A percentile compares a stretch with the other conserved stretches of the same genome.
These are phyloP conservation scores for Chaenocephalus aceratus DNA, from an alignment of 2,113 vertebrate genomes.

Conservation along the genomic window DNA sequence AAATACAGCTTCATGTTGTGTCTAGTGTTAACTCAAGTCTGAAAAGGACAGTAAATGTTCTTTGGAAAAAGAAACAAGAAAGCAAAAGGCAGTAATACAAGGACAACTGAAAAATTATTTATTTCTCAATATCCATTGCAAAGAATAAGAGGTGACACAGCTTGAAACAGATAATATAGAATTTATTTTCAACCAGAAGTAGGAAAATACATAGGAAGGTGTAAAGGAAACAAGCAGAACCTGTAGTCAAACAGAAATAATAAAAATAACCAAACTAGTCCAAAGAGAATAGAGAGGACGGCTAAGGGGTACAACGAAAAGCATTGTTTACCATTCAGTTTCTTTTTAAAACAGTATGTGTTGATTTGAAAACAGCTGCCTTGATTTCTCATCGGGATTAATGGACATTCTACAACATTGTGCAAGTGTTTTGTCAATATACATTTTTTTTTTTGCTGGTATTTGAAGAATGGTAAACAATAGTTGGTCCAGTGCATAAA, in stretches of 20 bases:
- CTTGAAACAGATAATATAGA: slow-evolving; percentile 96
- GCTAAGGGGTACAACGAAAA: slow-evolving; percentile 91
- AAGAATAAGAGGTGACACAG: slow-evolving; percentile 90
- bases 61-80: neutral
- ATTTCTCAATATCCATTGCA: slow-evolving; percentile 76
- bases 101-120: slow-evolving; percentile 82
- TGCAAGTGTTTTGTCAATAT: slow-evolving; percentile 89
- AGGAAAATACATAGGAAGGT: slow-evolving; percentile 97
- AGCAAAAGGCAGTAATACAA: slow-evolving; percentile 48
- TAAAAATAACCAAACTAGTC: slow-evolving; percentile 85
- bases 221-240: slow-evolving; percentile 97
- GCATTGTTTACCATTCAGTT: slow-evolving; percentile 97
- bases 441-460: slow-evolving; percentile 87
- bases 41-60: neutral
- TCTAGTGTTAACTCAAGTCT: neutral
- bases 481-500: slow-evolving; percentile 98
- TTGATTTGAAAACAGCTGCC: slow-evolving; percentile 97
- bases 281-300: slow-evolving; percentile 92
- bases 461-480: slow-evolving; percentile 99
- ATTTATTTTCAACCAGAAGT: slow-evolving; percentile 99
- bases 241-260: slow-evolving; percentile 91
- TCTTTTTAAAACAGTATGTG: slow-evolving; percentile 89
- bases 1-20: neutral
- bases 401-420: slow-evolving; percentile 95
- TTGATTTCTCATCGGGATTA: slow-evolving; percentile 85